Evolutionary conservation across 1,140 invertebrate species (phyloP), one percentile per base, ranked within the genome.

Genomic region (Drosophila lini): DNA sequence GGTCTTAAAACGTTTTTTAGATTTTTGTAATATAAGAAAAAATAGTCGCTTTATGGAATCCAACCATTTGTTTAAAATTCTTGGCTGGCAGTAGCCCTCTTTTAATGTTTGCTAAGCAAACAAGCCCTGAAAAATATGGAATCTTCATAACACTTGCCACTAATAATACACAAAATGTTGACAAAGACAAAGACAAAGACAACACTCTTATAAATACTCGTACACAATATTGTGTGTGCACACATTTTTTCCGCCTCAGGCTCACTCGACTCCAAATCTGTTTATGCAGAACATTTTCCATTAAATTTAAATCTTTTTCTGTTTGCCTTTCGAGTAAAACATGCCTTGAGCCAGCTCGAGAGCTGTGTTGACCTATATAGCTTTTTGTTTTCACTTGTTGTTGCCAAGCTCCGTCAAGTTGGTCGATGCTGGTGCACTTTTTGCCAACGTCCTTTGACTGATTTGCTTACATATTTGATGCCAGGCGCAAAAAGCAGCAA

Each of bases 381-480:
- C 38, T 50, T 50, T 73, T 50, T 71, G 44, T 71, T 71, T 71
- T 62, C 28, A 11, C 36, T 59, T 78, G 11, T 78, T 73, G 68
- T 36, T 52, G 40, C 65, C 31, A 47, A 45, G 68, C 68, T 53
- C 68, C 56, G 45, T 73, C 57, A 53, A 73, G 56, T 52, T 55
- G 48, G 13, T 45, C 62, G 41, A 60, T 68, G 56, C 56, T 69
- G 76, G 74, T 77, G 41, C 63, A 74, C 69, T 80, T 68, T 59
- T 61, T 60, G 62, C 48, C 57, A 44, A 50, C 44, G 63, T 77
- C 59, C 71, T 77, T 67, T 73, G 74, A 70, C 59, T 74, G 81
- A 84, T 84, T 81, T 85, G 68, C 76, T 85, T 81, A 65, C 62
- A 76, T 73, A 78, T 69, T 82, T 82, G 41, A 70, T 77, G 64